Evolutionary conservation across 2,113 vertebrate species (phyloP).

Genomic region (Myotis brandtii): DNA sequence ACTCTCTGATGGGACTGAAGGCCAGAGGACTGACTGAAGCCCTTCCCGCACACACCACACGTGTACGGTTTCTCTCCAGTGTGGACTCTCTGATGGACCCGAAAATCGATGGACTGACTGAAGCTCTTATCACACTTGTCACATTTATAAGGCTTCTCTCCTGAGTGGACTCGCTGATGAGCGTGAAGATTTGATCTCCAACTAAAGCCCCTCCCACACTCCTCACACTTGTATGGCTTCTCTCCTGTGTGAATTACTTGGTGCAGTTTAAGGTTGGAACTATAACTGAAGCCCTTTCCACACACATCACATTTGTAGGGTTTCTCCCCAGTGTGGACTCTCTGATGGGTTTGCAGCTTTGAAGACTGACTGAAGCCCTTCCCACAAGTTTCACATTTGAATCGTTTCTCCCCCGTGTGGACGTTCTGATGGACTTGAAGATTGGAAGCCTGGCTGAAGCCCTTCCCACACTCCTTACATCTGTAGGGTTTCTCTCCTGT

Average conservation of each 20-base stretch:
- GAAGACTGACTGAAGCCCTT: slow-evolving; percentile 76
- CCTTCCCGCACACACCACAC: slow-evolving; percentile 66
- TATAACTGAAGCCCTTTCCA: slow-evolving; percentile 75
- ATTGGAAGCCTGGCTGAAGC: slow-evolving; percentile 69
- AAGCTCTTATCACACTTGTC: slow-evolving; percentile 65
- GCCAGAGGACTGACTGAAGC: slow-evolving; percentile 62
- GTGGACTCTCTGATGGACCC: slow-evolving; percentile 71
- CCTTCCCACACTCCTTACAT: slow-evolving; percentile 75
- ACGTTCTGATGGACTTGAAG: slow-evolving; percentile 72
- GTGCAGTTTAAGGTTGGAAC: slow-evolving; percentile 74
- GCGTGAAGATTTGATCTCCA: neutral
- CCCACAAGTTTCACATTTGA: slow-evolving; percentile 66
- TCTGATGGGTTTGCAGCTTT: slow-evolving; percentile 73
- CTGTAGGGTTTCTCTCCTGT: slow-evolving; percentile 67
- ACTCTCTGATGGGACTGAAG: slow-evolving; percentile 72
- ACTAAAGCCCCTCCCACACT: slow-evolving; percentile 67
- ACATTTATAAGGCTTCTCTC: slow-evolving; percentile 65
- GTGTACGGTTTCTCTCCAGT: slow-evolving; percentile 72
- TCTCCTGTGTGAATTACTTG: slow-evolving; percentile 66
- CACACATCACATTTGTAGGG: slow-evolving; percentile 71
- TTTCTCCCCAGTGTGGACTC: slow-evolving; percentile 77
- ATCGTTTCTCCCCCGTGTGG: slow-evolving; percentile 74
- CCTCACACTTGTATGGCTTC: slow-evolving; percentile 58
- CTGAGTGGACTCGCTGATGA: slow-evolving; percentile 50
- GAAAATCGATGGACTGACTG: slow-evolving; percentile 60